Percentiles rank a stretch among this genome's conserved stretches.
Conservation (phyloP, 1,140 invertebrate genomes). For the Bombus picipes region DNA sequence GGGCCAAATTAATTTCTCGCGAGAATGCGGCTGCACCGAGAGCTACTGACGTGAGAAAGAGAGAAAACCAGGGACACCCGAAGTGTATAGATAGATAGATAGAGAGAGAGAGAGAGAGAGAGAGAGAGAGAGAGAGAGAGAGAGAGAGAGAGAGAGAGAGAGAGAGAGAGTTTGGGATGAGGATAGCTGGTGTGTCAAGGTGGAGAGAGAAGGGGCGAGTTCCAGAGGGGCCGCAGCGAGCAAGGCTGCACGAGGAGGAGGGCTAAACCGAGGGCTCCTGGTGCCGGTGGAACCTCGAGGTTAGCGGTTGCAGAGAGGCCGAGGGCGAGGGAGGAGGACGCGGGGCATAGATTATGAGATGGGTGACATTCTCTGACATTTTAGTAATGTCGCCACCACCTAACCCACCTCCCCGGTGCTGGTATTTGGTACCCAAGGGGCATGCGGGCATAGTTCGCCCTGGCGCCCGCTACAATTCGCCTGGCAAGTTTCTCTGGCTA, state of each 20-base stretch:
- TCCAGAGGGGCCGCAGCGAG: constrained; percentile 44
- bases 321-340: constrained; percentile 55
- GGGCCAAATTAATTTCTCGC: constrained; percentile 74
- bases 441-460: constrained; percentile 70
- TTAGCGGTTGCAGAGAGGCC: constrained; percentile 38
- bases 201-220: constrained; percentile 30
- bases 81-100: neutral
- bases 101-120: neutral
- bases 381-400: constrained; percentile 77
- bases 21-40: constrained; percentile 64
- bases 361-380: constrained; percentile 81
- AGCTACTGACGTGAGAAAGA: neutral
- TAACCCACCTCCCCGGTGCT: constrained; percentile 57
- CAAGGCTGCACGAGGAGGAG: constrained; percentile 11
- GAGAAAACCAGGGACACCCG: neutral
- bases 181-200: neutral
- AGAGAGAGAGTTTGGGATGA: neutral
- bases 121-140: neutral
- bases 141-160: accelerated
- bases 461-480: constrained; percentile 65
- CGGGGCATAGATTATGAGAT: constrained; percentile 74
- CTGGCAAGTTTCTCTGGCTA: constrained; percentile 66
- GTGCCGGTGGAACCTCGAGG: constrained; percentile 52
- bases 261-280: constrained; percentile 29
- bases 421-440: constrained; percentile 74